phyloP scores from a whole-genome alignment of 1,140 invertebrate species.

The Diploscapter pachys region DNA sequence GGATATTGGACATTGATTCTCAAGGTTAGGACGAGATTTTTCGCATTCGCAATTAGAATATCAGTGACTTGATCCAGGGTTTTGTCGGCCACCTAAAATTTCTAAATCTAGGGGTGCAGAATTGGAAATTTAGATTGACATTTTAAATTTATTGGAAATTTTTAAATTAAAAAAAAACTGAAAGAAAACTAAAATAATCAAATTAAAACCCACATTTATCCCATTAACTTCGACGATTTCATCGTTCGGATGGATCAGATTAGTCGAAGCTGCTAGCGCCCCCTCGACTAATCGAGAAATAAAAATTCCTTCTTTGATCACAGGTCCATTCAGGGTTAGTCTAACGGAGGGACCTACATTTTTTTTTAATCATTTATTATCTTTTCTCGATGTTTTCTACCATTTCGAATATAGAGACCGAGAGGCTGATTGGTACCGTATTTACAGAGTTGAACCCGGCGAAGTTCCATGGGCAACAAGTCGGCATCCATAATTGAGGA shows the following conservation, averaged over 20 bases:
- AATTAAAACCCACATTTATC: constrained; percentile 15
- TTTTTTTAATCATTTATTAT: neutral
- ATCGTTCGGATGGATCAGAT: constrained; percentile 91
- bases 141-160: too few species aligned
- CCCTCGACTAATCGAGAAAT: constrained; percentile 69
- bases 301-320: constrained; percentile 31
- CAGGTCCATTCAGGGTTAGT: constrained; percentile 2
- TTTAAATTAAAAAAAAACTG: too few species aligned
- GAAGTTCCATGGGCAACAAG: constrained; percentile 90
- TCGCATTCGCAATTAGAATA: constrained; percentile 99
- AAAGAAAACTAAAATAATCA: too few species aligned
- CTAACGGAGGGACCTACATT: neutral
- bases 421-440: constrained; percentile 75
- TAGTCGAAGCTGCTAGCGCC: constrained; percentile 80
- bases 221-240: constrained; percentile 87
- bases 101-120: too few species aligned
- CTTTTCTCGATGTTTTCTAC: constrained; percentile 26
- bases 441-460: constrained; percentile 87
- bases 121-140: too few species aligned
- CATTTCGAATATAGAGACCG: constrained; percentile 66
- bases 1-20: too few species aligned
- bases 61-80: constrained; percentile 97
- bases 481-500: constrained; percentile 98
- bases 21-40: constrained; percentile 88
- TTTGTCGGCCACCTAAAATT: constrained; percentile 67